These are phyloP conservation scores for Leptinotarsa peninsularis DNA, from an alignment of 2,888 invertebrate species.

Conservation along the genomic window DNA sequence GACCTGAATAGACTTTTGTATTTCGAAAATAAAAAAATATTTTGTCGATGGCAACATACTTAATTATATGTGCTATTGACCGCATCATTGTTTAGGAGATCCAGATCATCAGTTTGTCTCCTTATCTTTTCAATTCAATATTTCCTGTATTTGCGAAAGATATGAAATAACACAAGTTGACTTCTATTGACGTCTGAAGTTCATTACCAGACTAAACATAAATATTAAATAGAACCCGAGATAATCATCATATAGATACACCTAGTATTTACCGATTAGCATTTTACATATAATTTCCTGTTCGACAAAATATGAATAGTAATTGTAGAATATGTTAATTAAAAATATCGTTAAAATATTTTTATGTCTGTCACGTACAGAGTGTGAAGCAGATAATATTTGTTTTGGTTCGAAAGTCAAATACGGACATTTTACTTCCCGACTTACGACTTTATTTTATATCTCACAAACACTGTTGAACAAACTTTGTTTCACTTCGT, in stretches of 20 bases:
- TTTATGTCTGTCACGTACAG: conserved; percentile 21
- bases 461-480: background rate
- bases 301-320: conserved; percentile 27
- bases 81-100: no score
- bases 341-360: conserved; percentile 26
- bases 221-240: conserved; percentile 3
- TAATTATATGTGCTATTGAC: no score
- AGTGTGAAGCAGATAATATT: conserved; percentile 17
- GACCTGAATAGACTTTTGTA: no score
- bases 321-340: conserved; percentile 28
- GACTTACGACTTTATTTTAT: conserved; percentile 6
- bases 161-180: no score
- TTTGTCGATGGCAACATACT: no score
- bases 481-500: background rate
- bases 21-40: no score
- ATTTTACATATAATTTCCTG: conserved; percentile 16
- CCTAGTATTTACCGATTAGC: conserved; percentile 28
- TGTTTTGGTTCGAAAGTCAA: conserved; percentile 22
- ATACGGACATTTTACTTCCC: conserved; percentile 15
- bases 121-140: no score
- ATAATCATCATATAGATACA: conserved; percentile 6
- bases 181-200: background rate
- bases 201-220: conserved; percentile 16
- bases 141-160: no score
- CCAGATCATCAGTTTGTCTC: no score